Base-by-base conservation (phyloP, 30 jellyfish, hydroid and myxozoan species). In the Hydra vulgaris region DNA sequence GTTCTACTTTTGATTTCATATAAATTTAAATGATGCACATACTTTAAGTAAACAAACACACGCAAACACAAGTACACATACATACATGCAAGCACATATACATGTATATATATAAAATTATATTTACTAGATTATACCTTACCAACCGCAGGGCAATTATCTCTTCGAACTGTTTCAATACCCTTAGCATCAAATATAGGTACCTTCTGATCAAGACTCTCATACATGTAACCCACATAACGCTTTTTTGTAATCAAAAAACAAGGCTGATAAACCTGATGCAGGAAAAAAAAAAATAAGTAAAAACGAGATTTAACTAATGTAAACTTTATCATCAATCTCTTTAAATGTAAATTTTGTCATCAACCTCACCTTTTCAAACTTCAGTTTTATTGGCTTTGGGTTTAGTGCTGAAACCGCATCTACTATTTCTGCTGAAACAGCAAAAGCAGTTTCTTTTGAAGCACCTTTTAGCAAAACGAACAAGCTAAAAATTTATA, bases 151-250 rank as follows among this genome's bases (percentile, higher is more conserved):
- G 96, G 94, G 67, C 99, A 92, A 73, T 86, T 79, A 78, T 92
- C 99, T 66, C 99, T 82, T 12, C 99, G 74, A 17, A 92, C 95
- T 0, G 99, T 92, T 70, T 92, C 99, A 19, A 92, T 84, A 18
- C 99, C 99, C 55, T 92, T 92, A 8, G 99, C 96, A 79, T 92
- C 99, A 73, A 87, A 87, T 27, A 78, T 83, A 23, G 99, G 90
- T 70, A 79, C 95, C 77, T 83, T 83, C 52, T 92, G 99, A 23
- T 92, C 96, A 20, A 87, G 19, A 23, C 79, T 83, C 61, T 92
- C 99, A 66, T 92, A 92, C 96, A 85, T 88, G 88, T 87, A 92
- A n/a, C 99, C 99, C 24, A 87, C 83, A 74, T 92, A 92, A 17
- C 99, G 89, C 78, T 92, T 92, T 85, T 92, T 92, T 19, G 99